Percentiles rank a stretch among this genome's conserved stretches.
These are phyloP conservation scores for Charadrius vociferus DNA, from an alignment of 2,113 vertebrate genomes.

Conservation along the genomic window DNA sequence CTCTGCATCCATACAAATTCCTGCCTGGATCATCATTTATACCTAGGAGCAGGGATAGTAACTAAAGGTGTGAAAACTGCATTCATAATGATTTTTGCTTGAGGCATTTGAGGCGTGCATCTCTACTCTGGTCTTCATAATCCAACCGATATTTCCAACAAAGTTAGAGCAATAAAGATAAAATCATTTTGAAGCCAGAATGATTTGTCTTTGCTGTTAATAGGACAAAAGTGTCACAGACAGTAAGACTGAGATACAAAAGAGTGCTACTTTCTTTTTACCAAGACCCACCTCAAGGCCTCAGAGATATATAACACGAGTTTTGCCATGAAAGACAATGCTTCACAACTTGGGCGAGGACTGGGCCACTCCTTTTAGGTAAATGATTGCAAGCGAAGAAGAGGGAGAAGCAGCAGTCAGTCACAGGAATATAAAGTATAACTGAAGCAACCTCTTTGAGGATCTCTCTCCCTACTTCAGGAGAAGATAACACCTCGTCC, in stretches of 20 bases:
- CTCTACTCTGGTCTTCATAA: neutral
- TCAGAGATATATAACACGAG: neutral
- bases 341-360: neutral
- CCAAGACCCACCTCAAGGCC: neutral
- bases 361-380: neutral
- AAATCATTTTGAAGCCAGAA: neutral
- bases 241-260: neutral
- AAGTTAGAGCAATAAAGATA: neutral
- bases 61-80: neutral
- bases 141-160: neutral
- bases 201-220: neutral
- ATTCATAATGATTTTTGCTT: neutral
- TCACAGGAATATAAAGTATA: neutral
- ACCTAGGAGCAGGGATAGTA: neutral
- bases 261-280: neutral
- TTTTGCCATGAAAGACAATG: neutral
- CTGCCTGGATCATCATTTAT: neutral
- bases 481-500: neutral
- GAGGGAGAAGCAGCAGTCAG: neutral
- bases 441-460: neutral
- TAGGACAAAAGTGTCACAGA: neutral
- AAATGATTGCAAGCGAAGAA: neutral
- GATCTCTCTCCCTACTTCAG: neutral
- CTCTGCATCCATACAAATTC: neutral
- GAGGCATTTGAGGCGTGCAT: neutral